These are phyloP conservation scores for Carollia perspicillata DNA, from an alignment of 2,113 vertebrate species.

Conservation along the genomic window DNA sequence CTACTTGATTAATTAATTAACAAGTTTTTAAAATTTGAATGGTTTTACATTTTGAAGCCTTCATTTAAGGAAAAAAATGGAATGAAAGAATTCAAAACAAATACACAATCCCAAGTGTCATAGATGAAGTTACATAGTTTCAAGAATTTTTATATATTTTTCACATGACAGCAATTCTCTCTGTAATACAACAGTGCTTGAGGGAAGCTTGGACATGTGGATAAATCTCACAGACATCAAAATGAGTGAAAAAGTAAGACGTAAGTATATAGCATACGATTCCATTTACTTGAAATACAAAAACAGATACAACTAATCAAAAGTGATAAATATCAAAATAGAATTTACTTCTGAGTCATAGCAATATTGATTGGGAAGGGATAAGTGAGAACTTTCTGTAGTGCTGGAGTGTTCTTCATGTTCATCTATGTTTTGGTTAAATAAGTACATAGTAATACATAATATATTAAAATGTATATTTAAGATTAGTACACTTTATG, in stretches of 20 bases:
- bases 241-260: neutral
- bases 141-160: neutral
- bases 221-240: neutral
- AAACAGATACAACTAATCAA: neutral
- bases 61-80: neutral
- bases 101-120: neutral
- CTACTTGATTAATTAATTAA: neutral
- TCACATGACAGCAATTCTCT: neutral
- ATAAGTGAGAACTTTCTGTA: neutral
- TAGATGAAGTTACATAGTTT: neutral
- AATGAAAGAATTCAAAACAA: neutral
- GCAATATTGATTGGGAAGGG: neutral
- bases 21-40: neutral
- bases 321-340: neutral
- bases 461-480: neutral
- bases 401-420: neutral
- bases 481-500: neutral
- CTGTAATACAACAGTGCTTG: neutral
- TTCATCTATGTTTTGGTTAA: neutral
- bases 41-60: neutral
- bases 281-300: neutral
- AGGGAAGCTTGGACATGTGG: neutral
- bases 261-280: neutral
- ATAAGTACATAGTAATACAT: neutral
- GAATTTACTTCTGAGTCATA: neutral